Base-by-base conservation (phyloP, 2,113 vertebrate species). In the Cyanoliseus patagonus region DNA sequence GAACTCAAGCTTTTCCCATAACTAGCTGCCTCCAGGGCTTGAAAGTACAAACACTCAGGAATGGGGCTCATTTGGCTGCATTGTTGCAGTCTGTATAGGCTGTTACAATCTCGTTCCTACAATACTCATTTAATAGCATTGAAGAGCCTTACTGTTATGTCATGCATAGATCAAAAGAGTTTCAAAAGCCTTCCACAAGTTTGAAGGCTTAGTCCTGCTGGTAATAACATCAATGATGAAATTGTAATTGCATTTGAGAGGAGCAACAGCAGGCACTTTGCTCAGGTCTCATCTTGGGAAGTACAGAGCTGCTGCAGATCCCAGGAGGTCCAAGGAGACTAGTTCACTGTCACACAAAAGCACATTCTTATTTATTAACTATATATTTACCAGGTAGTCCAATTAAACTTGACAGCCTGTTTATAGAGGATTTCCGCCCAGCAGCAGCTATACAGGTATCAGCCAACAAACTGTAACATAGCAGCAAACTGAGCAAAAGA, bases 291-390 rank as follows among this genome's bases (percentile, higher is more conserved):
- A 64, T 85, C 70, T 86, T 72, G 53, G 22, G 30, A 73, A 75
- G 30, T 15, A 16, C 82, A 17, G 69, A 94, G 84, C 41, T 93
- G 63, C 73, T 46, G 53, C 72, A 93, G 77, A 24, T 35, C 67
- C 35, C 30, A 24, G 25, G 12, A 69, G 74, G 37, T 35, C 75
- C 73, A 75, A 70, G 46, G 93, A 83, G 73, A 86, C 35, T 35
- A 55, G 62, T 64, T 86, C 84, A 88, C 57, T 2, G 3, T 57
- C 46, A 30, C 0, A 6, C 23, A 74, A 77, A 92, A 83, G 9
- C 46, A 47, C 46, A 41, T 47, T 52, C 94, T 95, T 96, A 49
- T 97, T 92, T 95, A 95, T 66, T 95, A 92, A 92, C 85, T 69
- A 67, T 67, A 64, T 47, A 93, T 90, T 96, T 95, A 89, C 18